Evolutionary conservation across 2,797 vertebrate genomes (phyloP).

Genomic region (Emys orbicularis): DNA sequence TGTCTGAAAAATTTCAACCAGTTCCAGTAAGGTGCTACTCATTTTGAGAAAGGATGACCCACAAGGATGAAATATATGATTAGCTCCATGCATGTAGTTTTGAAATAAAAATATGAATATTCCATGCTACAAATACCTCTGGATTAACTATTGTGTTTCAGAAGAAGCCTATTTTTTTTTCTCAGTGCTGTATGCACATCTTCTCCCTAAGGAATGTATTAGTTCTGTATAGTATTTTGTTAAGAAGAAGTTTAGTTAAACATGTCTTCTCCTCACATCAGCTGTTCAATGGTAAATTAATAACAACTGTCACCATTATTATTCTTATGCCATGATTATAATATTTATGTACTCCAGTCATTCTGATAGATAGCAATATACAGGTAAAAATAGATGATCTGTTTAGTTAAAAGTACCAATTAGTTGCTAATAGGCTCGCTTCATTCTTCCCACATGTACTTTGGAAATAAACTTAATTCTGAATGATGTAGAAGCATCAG

Average conservation of each 20-base stretch:
- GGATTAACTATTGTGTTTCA: too few species aligned
- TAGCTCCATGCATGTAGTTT: background rate
- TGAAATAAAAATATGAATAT: background rate
- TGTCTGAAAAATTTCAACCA: too few species aligned
- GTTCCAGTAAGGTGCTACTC: too few species aligned
- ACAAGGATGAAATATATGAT: too few species aligned
- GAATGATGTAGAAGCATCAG: too few species aligned
- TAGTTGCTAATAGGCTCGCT: too few species aligned
- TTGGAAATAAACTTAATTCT: background rate
- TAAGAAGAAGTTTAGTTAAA: background rate
- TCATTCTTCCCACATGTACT: too few species aligned
- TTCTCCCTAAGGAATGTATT: slow-evolving; percentile 25
- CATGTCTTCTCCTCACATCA: background rate
- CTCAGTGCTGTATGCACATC: too few species aligned
- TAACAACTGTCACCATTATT: background rate
- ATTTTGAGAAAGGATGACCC: too few species aligned
- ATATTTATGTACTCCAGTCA: background rate
- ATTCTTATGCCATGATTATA: background rate
- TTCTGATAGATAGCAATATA: slow-evolving; percentile 26
- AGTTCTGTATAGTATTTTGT: slow-evolving; percentile 8
- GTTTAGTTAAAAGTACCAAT: background rate
- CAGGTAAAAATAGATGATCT: background rate
- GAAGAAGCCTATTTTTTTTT: too few species aligned
- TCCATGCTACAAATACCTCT: too few species aligned
- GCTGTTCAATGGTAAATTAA: slow-evolving; percentile 22